Percentiles rank a stretch among this genome's conserved stretches.
phyloP scores from a whole-genome alignment of 2,888 invertebrate species.

The Philhelius pedissequus region DNA sequence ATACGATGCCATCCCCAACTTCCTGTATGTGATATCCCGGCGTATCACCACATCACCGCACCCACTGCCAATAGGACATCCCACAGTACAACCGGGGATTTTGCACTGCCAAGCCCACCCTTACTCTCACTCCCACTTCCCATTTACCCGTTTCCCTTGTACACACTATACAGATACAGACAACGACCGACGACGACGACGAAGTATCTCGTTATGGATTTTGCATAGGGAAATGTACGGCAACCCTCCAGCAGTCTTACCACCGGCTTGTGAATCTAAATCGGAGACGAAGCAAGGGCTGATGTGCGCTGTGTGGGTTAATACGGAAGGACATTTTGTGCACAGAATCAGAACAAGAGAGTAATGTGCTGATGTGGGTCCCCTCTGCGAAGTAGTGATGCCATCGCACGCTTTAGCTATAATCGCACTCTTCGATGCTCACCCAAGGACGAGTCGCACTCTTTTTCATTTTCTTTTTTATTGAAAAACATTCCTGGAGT shows the following conservation, averaged over 20 bases:
- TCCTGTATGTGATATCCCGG: constrained; percentile 71
- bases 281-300: constrained; percentile 50
- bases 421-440: constrained; percentile 52
- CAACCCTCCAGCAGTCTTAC: constrained; percentile 60
- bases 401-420: constrained; percentile 32
- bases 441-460: constrained; percentile 48
- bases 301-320: constrained; percentile 48
- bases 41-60: constrained; percentile 40
- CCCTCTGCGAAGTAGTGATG: constrained; percentile 52
- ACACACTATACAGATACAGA: too few relatives aligned
- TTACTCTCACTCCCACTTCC: constrained; percentile 39
- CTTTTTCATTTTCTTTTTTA: too few relatives aligned
- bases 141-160: constrained; percentile 33
- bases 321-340: constrained; percentile 61
- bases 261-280: constrained; percentile 58
- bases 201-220: constrained; percentile 65
- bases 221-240: constrained; percentile 60
- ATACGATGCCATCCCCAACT: constrained; percentile 78
- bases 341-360: constrained; percentile 22
- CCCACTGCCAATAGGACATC: constrained; percentile 61
- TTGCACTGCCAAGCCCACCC: background rate
- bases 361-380: constrained; percentile 57
- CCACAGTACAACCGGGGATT: constrained; percentile 15
- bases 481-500: constrained; percentile 23
- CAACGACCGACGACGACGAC: too few relatives aligned